These are phyloP conservation scores for Congeria kusceri DNA, from an alignment of 2,888 invertebrate species.

Conservation along the genomic window DNA sequence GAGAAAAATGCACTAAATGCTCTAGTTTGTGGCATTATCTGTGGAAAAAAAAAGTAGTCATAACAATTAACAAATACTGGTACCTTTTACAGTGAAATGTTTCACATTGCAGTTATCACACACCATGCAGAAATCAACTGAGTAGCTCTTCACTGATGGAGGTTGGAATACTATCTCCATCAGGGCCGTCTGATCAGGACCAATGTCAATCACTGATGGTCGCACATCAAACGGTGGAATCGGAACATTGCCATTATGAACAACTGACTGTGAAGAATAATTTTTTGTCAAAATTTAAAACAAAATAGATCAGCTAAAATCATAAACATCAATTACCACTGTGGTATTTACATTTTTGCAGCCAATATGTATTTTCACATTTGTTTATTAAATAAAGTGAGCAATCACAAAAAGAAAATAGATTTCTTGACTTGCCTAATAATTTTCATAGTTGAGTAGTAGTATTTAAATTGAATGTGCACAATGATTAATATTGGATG, in stretches of 20 bases:
- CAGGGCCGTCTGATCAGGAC: conserved; percentile 73
- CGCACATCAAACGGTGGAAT: conserved; percentile 83
- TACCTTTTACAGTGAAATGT: conserved; percentile 82
- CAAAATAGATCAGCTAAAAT: background rate
- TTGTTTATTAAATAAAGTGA: too few relatives aligned
- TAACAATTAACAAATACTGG: too few relatives aligned
- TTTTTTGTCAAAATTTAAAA: background rate
- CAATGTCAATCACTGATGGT: conserved; percentile 83
- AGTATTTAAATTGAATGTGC: too few relatives aligned
- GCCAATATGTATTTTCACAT: too few relatives aligned
- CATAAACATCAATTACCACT: too few relatives aligned
- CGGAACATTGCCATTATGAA: conserved; percentile 73
- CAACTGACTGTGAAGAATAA: conserved; percentile 71
- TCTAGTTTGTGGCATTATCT: too few relatives aligned
- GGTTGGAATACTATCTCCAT: conserved; percentile 84
- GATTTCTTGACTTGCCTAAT: too few relatives aligned
- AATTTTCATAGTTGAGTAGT: too few relatives aligned
- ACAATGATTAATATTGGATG: too few relatives aligned
- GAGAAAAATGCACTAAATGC: too few relatives aligned
- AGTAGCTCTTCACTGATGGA: conserved; percentile 70
- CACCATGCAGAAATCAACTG: conserved; percentile 80
- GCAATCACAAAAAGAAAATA: too few relatives aligned
- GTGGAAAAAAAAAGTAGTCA: background rate
- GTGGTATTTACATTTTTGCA: too few relatives aligned
- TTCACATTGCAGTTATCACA: conserved; percentile 85